Base-by-base conservation (phyloP, 2,797 vertebrate species). In the Arctocebus calabarensis region DNA sequence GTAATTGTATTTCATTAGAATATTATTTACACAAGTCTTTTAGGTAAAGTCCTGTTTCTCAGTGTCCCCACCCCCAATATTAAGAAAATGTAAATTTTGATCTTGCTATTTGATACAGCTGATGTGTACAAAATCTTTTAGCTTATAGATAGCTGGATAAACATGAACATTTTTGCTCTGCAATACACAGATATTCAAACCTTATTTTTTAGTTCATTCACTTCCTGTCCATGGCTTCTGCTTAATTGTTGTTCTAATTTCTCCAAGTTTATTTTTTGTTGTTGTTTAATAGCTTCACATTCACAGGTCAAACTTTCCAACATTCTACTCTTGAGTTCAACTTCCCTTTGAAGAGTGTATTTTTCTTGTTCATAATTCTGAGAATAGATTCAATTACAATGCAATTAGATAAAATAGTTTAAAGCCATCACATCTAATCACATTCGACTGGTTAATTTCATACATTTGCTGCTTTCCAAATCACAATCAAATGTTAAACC, bases 331-430 rank as follows among this genome's bases (percentile, higher is more conserved):
- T 99, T 99, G 25, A 99, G 98, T 88, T 99, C 99, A 74, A 99
- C 98, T 96, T 99, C 99, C 97, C 98, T 99, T 94, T 99, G 99
- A 66, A 99, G 98, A 17, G 99, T 98, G 66, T 99, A 99, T 94
- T 99, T 99, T 43, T 99, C 99, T 84, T 99, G 99, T 96, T 99
- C 99, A 22, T 99, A 98, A 84, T 94, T 98, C 99, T 99, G 97
- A 61, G 98, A 96, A 96, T 9, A 97, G 93, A 96, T 7, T 95
- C 27, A 88, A 86, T 90, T 52, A 92, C 7, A 85, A 4, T 66
- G 92, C 32, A 84, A 40, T 83, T 81, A 88, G 17, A 83, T 29
- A 84, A 94, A 66, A 77, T 57, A 71, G 90, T 73, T 40, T 62
- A 86, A 79, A 88, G 29, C 25, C 64, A 74, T 68, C 66, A 93